Evolutionary conservation across 2,113 vertebrate genomes (phyloP).

Genomic region (Aldabrachelys gigantea): DNA sequence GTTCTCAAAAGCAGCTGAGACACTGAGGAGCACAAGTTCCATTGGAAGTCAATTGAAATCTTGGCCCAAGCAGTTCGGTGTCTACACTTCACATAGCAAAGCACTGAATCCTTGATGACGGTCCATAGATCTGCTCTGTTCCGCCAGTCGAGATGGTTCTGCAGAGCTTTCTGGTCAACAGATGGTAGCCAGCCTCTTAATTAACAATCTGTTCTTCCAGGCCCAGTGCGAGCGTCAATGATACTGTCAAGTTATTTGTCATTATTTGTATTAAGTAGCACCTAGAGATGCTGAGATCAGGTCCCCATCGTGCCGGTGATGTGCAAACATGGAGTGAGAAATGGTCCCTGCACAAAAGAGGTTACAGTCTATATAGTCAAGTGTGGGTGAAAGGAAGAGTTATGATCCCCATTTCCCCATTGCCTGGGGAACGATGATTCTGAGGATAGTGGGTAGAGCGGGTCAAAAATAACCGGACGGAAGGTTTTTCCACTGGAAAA

Average conservation of each 20-base stretch:
- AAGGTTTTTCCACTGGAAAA: neutral
- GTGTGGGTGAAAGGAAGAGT: neutral
- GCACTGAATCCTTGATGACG: neutral
- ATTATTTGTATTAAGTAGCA: neutral
- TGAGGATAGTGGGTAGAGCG: neutral
- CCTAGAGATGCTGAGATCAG: neutral
- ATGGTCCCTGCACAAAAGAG: neutral
- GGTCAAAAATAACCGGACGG: neutral
- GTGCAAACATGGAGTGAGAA: neutral
- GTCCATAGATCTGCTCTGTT: neutral
- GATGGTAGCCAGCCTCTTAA: neutral
- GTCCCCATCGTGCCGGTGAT: neutral
- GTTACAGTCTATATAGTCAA: neutral
- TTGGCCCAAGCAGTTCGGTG: neutral
- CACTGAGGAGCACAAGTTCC: too few relatives aligned
- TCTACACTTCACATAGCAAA: neutral
- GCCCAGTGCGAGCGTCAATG: neutral
- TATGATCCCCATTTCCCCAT: neutral
- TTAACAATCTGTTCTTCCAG: neutral
- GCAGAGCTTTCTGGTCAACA: neutral
- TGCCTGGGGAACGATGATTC: neutral
- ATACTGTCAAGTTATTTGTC: neutral
- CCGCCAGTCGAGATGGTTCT: neutral
- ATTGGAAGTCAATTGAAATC: too few relatives aligned
- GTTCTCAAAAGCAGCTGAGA: too few relatives aligned